Base-by-base conservation (phyloP, 2,888 invertebrate species). In the Leptopterna dolabrata region DNA sequence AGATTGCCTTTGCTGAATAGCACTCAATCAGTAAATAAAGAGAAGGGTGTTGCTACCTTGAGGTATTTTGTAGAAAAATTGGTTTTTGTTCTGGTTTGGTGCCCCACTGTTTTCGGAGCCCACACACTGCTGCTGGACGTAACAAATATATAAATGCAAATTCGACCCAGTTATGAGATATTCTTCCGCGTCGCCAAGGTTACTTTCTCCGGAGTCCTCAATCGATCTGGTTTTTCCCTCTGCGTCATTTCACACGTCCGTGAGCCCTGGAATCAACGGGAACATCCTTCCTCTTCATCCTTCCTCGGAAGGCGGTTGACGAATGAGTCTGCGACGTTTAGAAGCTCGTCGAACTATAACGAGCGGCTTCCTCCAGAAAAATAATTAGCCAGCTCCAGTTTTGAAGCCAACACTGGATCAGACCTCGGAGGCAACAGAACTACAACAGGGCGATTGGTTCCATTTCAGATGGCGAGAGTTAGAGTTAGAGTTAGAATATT, bases 191-290 rank as follows among this genome's bases (percentile, higher is more conserved):
- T 51, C 27, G 27, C 47, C 29, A 13, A 55, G 51, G 55, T n/a
- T 27, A 81, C 81, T 81, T 81, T 81, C 81, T 81, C 81, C 81
- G 11, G 19, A 51, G 51, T 51, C 81, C 81, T 55, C 81, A 51
- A 81, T 81, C 51, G 81, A 81, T 45, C 81, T 81, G 81, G 81
- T 81, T 81, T 80, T 81, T 29, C 81, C 30, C 47, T 45, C 43
- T 3, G 29, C 51, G 51, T 81, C 73, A 30, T 19, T 13, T 9
- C n/a, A 30, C 36, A 30, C 7, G 63, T 24, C 1, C 63, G 63
- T 27, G 63, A 63, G 63, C 24, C 63, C 63, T 63, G 13, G 63
- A 63, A 63, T 24, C 24, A 24, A 24, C 63, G 63, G 41, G 73
- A 73, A 73, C 71, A 14, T 14, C 71, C 30, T 4, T 14, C 13